Base-by-base conservation (phyloP, 2,113 vertebrate genomes). In the Bungarus multicinctus region DNA sequence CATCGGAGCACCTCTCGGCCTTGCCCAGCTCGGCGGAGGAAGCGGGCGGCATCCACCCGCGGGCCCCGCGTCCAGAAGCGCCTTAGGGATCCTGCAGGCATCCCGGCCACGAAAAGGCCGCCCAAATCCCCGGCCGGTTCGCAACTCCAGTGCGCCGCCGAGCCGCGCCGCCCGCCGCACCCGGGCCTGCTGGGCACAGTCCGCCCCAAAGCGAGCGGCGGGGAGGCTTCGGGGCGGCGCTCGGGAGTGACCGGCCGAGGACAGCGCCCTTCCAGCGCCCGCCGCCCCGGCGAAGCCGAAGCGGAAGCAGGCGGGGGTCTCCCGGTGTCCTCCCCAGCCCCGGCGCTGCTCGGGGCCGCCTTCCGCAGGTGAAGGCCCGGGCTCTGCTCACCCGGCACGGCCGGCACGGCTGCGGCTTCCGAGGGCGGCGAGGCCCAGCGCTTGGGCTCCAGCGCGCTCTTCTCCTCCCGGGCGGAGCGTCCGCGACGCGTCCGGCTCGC, bases 391-490 rank as follows among this genome's bases (percentile, higher is more conserved):
- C 25, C 58, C 52, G n/a, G 60, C 47, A 2, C 50, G 94, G 95
- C 5, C 93, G 95, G 95, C 94, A 96, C 3, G 12, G 86, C 25
- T 30, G n/a, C 39, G 14, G 0, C 91, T 87, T 43, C 92, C 95
- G 69, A 81, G 18, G 89, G 60, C 54, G 89, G 85, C 60, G 20
- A 16, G 88, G 25, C 89, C 88, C 50, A 27, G 45, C 92, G 16
- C 81, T 64, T 25, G 50, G 30, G 39, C 88, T 43, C 93, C 50
- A n/a, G 57, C 30, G 47, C 87, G 47, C 93, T n/a, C 88, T 89
- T n/a, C 16, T 39, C 4, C 10, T 43, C 81, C 22, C 93, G 18
- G 94, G 57, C 93, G 87, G 74, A 57, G 88, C 85, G 57, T 39
- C 50, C 89, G 57, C 69, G 91, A 57, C 55, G 57, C 93, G 18